Evolutionary conservation across 2,888 invertebrate species (phyloP).

Genomic region (Euplexia lucipara): DNA sequence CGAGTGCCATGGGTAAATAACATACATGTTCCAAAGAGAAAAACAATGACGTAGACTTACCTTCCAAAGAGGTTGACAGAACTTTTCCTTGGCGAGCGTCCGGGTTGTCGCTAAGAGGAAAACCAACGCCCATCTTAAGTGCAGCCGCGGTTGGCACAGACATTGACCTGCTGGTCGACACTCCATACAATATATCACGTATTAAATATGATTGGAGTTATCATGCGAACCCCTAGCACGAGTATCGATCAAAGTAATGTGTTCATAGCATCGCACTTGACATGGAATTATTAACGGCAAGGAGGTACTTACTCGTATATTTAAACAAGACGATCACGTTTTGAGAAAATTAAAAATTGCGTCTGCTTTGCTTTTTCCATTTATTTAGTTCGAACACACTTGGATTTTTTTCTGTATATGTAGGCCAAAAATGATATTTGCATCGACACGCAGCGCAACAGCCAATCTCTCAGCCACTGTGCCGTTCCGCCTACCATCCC

Average conservation of each 20-base stretch:
- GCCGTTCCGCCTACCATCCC: too few species aligned
- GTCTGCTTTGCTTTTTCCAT: too few species aligned
- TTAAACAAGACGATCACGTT: too few species aligned
- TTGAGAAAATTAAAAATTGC: too few species aligned
- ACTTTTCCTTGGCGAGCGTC: slow-evolving; percentile 94
- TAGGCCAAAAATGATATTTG: too few species aligned
- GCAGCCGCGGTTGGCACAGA: slow-evolving; percentile 95
- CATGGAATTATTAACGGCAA: background rate
- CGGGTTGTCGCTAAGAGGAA: slow-evolving; percentile 94
- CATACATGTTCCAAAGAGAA: background rate
- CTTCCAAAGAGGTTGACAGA: slow-evolving; percentile 91
- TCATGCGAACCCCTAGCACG: slow-evolving; percentile 26
- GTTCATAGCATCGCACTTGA: background rate
- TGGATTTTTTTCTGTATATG: too few species aligned
- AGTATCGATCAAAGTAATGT: slow-evolving; percentile 20
- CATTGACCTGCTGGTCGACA: slow-evolving; percentile 92
- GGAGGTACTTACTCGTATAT: too few species aligned
- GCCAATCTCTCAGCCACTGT: too few species aligned
- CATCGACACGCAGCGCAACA: too few species aligned
- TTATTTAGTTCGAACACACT: too few species aligned
- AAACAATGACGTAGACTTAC: slow-evolving; percentile 73
- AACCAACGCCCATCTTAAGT: slow-evolving; percentile 96
- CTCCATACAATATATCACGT: slow-evolving; percentile 76
- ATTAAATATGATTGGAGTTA: slow-evolving; percentile 38
- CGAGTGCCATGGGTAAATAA: slow-evolving; percentile 27